Evolutionary conservation across 2,113 vertebrate species (phyloP).

Genomic region (Macheiramphus alcinus): DNA sequence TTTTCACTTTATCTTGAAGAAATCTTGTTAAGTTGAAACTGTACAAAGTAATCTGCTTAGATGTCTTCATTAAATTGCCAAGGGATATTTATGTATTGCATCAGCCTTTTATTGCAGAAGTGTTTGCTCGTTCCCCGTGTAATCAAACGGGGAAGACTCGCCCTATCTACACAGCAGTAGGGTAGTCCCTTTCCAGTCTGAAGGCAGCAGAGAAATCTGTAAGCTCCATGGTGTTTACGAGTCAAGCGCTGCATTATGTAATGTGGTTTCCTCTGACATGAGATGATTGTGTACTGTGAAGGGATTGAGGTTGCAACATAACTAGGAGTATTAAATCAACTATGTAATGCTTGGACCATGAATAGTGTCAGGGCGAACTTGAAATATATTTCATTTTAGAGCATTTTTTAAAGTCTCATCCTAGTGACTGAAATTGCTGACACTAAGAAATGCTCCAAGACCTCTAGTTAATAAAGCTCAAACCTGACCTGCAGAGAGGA

Average conservation of each 20-base stretch:
- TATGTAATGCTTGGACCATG: not conserved
- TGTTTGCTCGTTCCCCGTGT: not conserved
- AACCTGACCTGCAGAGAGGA: not conserved
- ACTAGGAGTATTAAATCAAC: not conserved
- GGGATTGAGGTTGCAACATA: not conserved
- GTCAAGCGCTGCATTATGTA: not conserved
- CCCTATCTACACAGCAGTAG: not conserved
- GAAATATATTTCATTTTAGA: not conserved
- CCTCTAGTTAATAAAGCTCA: not conserved
- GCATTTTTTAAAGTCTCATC: not conserved
- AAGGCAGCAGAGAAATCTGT: not conserved
- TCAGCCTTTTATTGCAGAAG: slow-evolving; percentile 43
- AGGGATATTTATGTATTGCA: slow-evolving; percentile 32
- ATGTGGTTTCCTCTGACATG: not conserved
- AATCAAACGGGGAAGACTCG: not conserved
- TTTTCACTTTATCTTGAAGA: not conserved
- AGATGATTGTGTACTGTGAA: not conserved
- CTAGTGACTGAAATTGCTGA: not conserved
- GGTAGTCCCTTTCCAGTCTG: not conserved
- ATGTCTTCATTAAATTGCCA: slow-evolving; percentile 20
- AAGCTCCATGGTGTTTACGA: not conserved
- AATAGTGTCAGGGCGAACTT: not conserved
- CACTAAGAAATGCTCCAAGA: not conserved
- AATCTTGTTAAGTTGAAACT: slow-evolving; percentile 50
- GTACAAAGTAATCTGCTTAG: slow-evolving; percentile 8